These are phyloP conservation scores for Pyrgus malvae DNA, from an alignment of 2,888 invertebrate species.

Conservation along the genomic window DNA sequence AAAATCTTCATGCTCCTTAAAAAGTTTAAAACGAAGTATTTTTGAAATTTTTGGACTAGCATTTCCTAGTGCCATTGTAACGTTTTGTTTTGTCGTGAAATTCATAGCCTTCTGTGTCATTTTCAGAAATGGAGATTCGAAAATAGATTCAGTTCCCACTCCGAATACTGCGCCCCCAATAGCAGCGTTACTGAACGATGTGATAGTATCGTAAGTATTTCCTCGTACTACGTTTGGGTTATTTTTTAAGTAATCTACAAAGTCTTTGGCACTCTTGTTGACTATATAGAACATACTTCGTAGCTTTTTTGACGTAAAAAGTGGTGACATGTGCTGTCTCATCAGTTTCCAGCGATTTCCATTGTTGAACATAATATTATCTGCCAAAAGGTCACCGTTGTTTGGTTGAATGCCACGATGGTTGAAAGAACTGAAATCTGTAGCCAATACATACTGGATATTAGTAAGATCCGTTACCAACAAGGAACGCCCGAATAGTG, in stretches of 20 bases:
- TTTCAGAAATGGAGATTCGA: too few relatives aligned
- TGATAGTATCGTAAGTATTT: too few relatives aligned
- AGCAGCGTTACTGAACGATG: too few relatives aligned
- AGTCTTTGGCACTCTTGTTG: constrained; percentile 54
- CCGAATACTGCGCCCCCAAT: too few relatives aligned
- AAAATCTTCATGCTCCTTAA: constrained; percentile 31
- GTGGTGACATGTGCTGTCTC: constrained; percentile 57
- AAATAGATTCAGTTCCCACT: too few relatives aligned
- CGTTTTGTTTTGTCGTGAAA: too few relatives aligned
- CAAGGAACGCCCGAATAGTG: constrained; percentile 32
- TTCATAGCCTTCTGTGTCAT: too few relatives aligned
- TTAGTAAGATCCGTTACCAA: constrained; percentile 36
- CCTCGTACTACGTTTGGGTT: constrained; percentile 40
- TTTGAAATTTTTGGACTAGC: constrained; percentile 35
- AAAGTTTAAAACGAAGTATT: constrained; percentile 20
- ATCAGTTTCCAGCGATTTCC: constrained; percentile 59
- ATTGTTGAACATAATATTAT: constrained; percentile 48
- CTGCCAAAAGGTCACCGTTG: constrained; percentile 45
- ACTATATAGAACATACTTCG: constrained; percentile 61
- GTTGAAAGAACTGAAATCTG: constrained; percentile 49
- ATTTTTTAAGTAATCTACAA: constrained; percentile 43
- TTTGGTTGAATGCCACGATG: constrained; percentile 47
- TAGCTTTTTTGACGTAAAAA: constrained; percentile 59
- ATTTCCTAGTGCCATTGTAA: not conserved
- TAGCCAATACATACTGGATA: constrained; percentile 26